Evolutionary conservation across 2,888 invertebrate species (phyloP), one percentile per base, ranked within the genome.

Genomic region (Crepidodera aurea): DNA sequence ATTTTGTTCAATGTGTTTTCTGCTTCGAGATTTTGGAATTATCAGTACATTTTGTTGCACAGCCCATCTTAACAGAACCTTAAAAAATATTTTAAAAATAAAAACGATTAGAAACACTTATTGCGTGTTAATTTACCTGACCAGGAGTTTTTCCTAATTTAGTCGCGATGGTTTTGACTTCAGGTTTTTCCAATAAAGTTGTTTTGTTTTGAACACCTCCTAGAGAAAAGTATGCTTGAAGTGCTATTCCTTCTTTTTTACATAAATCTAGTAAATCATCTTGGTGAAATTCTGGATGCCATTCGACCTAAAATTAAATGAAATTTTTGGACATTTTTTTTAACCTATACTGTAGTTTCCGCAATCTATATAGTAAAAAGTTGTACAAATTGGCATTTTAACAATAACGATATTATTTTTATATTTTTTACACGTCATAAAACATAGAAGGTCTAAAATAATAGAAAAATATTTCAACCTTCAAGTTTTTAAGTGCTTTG

Each of bases 181-280:
- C 77, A 0, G 86, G 79, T 72, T 91, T 86, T 10, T 81, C 76
- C 7, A 90, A 72, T 34, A 93, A 80, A 18, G 79, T 77, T 8
- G 73, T 78, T 62, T 83, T 83, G 25, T 81, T 78, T 6, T 83
- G 81, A 16, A 8, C 27, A 1, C 88, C 88, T 7, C 92, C 93
- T 19, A 93, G 81, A 0, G 92, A 90, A 16, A 90, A 89, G 78
- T 93, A 93, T 0, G 93, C 93, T 82, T 94, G 92, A 15, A 93
- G 77, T 37, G 88, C 82, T 60, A 94, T 92, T 1, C 84, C 84
- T 67, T 90, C 82, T 18, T 84, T 76, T 18, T 82, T 80, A 74
- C 93, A 93, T 69, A 85, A 87, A 2, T 86, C 75, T 5, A 87
- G 79, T 19, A 94, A 78, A 16, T 88, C 86, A 0, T 78, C 77